Evolutionary conservation across 2,888 invertebrate species (phyloP), one percentile per base, ranked within the genome.

Genomic region (Pediacus dermestoides): DNA sequence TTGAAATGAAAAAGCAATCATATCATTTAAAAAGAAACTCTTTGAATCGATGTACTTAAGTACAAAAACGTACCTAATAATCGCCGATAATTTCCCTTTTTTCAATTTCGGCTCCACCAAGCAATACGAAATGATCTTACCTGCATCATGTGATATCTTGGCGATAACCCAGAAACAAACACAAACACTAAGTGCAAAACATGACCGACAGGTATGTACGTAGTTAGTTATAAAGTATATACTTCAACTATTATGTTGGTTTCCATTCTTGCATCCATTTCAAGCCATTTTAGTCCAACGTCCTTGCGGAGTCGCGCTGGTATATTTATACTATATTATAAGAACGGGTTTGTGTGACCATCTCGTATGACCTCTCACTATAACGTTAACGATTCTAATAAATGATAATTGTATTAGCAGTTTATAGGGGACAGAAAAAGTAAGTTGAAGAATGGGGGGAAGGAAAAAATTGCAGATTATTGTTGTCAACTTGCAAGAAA

Each of bases 161-260:
- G 44, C 39, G n/a, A n/a, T 53, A 53, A 54, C 53, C 54, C 45
- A 54, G 45, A 52, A 53, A 50, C 47, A 34, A 46, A 40, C 42
- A 44, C 23, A 32, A 48, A 34, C 39, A 42, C 44, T 38, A 44
- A 49, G 46, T 42, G 46, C 52, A 51, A 49, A 50, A 48, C 43
- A 49, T 48, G 30, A 39, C 45, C 39, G 35, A 45, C 45, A 51
- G 50, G 46, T 44, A 49, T 46, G 44, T 46, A n/a, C n/a, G n/a
- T n/a, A n/a, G n/a, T n/a, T n/a, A n/a, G n/a, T n/a, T n/a, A n/a
- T n/a, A n/a, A n/a, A n/a, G n/a, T n/a, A n/a, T n/a, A n/a, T n/a
- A n/a, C n/a, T n/a, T n/a, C n/a, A n/a, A n/a, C n/a, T n/a, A 44
- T 41, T 37, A 48, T 37, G 40, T 42, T 42, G 30, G 38, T 39